These are phyloP conservation scores for Naja naja DNA, from an alignment of 2,113 vertebrate genomes.

Conservation along the genomic window DNA sequence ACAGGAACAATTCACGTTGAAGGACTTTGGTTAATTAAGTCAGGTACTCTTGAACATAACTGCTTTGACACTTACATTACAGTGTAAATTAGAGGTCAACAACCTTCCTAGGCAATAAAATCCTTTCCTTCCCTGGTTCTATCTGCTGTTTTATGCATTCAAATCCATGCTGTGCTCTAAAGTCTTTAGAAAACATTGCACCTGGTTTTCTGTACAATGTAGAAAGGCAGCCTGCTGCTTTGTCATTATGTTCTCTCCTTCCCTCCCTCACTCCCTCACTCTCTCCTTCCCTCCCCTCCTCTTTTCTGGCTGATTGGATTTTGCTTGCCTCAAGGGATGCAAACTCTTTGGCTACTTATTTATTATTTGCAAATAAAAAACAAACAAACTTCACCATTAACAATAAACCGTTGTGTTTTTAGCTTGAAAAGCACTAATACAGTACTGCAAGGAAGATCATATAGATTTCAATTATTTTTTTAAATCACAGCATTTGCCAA, in stretches of 20 bases:
- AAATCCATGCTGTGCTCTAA: not conserved
- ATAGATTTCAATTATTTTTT: not conserved
- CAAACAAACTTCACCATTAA: conserved; percentile 41
- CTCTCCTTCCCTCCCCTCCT: not conserved
- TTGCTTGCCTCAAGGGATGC: conserved; percentile 21
- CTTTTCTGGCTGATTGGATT: conserved; percentile 22
- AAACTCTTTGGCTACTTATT: not conserved
- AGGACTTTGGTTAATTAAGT: not conserved
- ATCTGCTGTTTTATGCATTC: not conserved
- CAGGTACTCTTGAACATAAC: not conserved
- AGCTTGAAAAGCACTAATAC: conserved; percentile 3
- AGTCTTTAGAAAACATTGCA: conserved; percentile 8
- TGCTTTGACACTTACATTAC: not conserved
- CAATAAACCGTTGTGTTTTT: conserved; percentile 39
- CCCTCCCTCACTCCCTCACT: accelerated
- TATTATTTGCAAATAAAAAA: not conserved
- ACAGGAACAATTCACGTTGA: not conserved
- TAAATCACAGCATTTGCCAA: not conserved
- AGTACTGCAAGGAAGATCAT: not conserved
- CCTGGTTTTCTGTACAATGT: conserved; percentile 23
- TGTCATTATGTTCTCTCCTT: not conserved
- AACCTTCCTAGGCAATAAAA: not conserved
- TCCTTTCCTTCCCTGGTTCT: not conserved
- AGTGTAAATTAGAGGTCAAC: not conserved
- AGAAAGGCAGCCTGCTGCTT: not conserved